A percentile compares a stretch with the other conserved stretches of the same genome.
Conservation (phyloP, 2,797 vertebrate species). For the Remorina albescens region DNA sequence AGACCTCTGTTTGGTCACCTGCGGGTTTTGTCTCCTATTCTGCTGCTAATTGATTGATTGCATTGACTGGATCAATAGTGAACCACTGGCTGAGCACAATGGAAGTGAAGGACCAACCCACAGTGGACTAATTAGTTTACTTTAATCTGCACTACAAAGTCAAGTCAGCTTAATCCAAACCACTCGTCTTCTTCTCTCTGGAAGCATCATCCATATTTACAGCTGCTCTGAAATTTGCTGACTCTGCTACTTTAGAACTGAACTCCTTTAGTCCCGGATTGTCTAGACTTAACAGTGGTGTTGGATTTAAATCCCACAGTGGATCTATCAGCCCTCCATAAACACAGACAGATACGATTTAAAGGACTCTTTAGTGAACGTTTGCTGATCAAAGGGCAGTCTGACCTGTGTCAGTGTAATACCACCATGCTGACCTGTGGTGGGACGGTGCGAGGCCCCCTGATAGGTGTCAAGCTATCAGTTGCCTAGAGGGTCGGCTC, state of each 20-base stretch:
- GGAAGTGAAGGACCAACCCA: constrained; percentile 41
- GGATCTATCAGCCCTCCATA: neutral
- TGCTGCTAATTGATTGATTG: constrained; percentile 57
- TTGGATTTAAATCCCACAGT: neutral
- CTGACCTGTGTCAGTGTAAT: constrained; percentile 24
- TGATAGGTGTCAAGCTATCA: constrained; percentile 34
- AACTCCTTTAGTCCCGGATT: neutral
- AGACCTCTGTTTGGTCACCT: constrained; percentile 44
- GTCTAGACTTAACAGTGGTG: neutral
- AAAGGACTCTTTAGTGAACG: neutral
- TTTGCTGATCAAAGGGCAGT: constrained; percentile 29
- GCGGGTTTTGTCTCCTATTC: constrained; percentile 27
- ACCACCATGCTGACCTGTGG: constrained; percentile 23
- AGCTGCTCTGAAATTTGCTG: neutral
- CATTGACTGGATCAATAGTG: constrained; percentile 65
- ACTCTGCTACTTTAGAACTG: neutral
- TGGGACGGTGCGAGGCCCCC: constrained; percentile 37
- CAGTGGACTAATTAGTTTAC: constrained; percentile 53
- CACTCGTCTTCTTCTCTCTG: neutral
- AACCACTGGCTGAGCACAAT: constrained; percentile 43
- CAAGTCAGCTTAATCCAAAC: constrained; percentile 6
- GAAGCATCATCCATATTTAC: neutral
- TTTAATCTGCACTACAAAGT: constrained; percentile 48
- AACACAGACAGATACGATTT: neutral
- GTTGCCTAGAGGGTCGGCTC: constrained; percentile 43